Evolutionary conservation across 2,888 invertebrate genomes (phyloP), one percentile per base, ranked within the genome.

Genomic region (Danaus chrysippus): DNA sequence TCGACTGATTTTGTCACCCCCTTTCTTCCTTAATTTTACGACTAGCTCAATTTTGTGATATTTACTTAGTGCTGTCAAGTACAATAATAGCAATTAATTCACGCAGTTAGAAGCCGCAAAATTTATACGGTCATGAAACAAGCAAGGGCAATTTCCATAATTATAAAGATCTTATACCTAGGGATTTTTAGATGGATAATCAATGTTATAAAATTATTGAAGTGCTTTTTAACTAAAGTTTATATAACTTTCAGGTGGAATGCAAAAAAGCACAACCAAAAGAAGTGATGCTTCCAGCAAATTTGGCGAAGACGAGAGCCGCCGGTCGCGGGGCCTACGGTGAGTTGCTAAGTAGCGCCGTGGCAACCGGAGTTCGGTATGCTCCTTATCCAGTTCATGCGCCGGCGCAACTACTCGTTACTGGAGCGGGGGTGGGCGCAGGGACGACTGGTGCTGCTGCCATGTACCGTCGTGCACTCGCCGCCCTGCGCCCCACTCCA

Each of bases 261-360:
- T 99, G 99, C 93, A 99, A 99, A 95, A 99, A 99, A 92, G 99
- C 99, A 83, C 99, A 99, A 92, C 99, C 99, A 71, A 99, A 99
- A 93, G 99, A 99, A 93, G 99, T 99, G 81, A 99, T 99, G 99
- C 95, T 99, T 84, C 99, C 99, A 80, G 96, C 97, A 77, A 97
- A 97, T 91, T 92, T 97, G 93, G 97, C 97, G 82, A 97, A 97
- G 93, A 97, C 97, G 92, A 95, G 97, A 88, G 97, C 97, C 87
- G 96, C 97, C 80, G 97, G 97, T 78, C 95, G 97, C 92, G 97
- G 97, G 92, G 96, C 97, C 93, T 98, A 97, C 95, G 97, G 97
- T 98, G 97, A 97, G 97, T 97, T 97, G 94, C 94, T 96, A 94
- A 95, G 95, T 92, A 93, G 94, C 91, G 92, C 92, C 85, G 91